Conservation (phyloP, 2,888 invertebrate genomes). For the Dendrolimus pini region DNA sequence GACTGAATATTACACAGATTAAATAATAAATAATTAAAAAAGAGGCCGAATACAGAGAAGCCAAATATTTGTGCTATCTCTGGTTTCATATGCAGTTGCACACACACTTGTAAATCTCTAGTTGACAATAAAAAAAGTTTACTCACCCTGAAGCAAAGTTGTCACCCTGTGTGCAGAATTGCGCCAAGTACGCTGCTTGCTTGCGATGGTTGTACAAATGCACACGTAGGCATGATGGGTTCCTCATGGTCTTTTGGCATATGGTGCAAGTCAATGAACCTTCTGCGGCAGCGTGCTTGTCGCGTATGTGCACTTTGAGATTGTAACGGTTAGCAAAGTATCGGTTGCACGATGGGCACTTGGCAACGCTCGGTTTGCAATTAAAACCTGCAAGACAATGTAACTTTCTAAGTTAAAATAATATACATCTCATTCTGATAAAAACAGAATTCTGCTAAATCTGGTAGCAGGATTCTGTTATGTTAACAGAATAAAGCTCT, state of each 20-base stretch:
- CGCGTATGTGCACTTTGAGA: slow-evolving; percentile 82
- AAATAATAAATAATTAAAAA: too few species aligned
- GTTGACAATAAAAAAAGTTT: too few species aligned
- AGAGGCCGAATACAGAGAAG: too few species aligned
- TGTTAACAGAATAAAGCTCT: too few species aligned
- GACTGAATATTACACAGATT: too few species aligned
- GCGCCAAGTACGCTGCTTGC: slow-evolving; percentile 69
- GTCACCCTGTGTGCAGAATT: slow-evolving; percentile 47
- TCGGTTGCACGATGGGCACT: slow-evolving; percentile 78
- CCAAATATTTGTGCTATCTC: too few species aligned
- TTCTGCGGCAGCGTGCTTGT: slow-evolving; percentile 82
- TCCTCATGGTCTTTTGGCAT: slow-evolving; percentile 82
- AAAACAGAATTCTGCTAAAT: too few species aligned
- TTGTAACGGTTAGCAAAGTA: slow-evolving; percentile 82
- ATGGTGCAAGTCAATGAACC: slow-evolving; percentile 81
- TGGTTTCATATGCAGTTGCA: too few species aligned
- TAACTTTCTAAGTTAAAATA: neutral
- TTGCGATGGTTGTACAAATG: slow-evolving; percentile 82
- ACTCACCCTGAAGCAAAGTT: too few species aligned
- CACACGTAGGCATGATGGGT: slow-evolving; percentile 78
- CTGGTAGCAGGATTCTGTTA: too few species aligned
- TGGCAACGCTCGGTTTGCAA: slow-evolving; percentile 73
- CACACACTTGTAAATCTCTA: too few species aligned
- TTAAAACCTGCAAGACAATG: slow-evolving; percentile 47
- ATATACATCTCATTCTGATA: too few species aligned